phyloP scores from a whole-genome alignment of 2,113 vertebrate species.

The Macheiramphus alcinus region DNA sequence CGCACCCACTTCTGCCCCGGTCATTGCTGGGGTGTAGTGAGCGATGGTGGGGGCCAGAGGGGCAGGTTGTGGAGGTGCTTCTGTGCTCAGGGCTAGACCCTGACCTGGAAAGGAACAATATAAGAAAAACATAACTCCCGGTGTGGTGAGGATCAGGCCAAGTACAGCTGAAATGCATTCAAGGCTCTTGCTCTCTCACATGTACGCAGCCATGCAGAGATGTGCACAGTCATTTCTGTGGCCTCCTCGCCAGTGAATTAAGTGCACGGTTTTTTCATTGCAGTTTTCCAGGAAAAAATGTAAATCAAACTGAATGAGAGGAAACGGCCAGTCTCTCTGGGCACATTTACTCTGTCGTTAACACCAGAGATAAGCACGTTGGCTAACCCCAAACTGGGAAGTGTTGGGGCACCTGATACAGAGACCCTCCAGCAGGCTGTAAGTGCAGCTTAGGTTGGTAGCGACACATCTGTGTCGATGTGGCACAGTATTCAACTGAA shows the following conservation, averaged over 20 bases:
- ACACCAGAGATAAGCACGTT: constrained; percentile 7
- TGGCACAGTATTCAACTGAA: neutral
- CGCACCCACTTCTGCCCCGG: neutral
- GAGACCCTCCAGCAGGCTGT: neutral
- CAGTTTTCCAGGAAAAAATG: neutral
- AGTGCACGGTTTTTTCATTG: neutral
- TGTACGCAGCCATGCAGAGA: accelerated
- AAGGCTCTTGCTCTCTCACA: neutral
- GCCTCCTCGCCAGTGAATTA: neutral
- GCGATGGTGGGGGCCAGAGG: neutral
- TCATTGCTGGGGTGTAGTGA: constrained; percentile 13
- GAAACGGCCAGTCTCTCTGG: neutral
- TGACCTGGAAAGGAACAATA: neutral
- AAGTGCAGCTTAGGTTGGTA: neutral
- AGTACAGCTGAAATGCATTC: neutral
- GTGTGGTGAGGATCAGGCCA: constrained; percentile 36
- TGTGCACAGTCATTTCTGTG: neutral
- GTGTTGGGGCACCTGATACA: neutral
- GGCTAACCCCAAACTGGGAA: neutral
- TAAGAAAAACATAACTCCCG: neutral
- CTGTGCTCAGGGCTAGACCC: neutral
- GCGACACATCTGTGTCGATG: accelerated
- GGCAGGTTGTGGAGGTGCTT: neutral
- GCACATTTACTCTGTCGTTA: neutral
- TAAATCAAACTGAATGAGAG: constrained; percentile 27